phyloP scores from a whole-genome alignment of 2,113 vertebrate species.

The Merops nubicus region DNA sequence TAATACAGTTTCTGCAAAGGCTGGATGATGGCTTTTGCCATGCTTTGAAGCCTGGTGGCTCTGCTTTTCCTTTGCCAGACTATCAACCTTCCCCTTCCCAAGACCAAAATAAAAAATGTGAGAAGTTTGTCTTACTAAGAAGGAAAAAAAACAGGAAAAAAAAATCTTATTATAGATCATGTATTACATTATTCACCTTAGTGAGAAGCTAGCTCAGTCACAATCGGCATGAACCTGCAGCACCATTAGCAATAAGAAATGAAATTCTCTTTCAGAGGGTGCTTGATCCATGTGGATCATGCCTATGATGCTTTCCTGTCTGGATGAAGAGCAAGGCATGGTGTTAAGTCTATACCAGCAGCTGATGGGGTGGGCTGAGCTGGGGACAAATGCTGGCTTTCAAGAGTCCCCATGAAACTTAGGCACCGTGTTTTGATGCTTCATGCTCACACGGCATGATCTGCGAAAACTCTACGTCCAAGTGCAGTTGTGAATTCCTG shows the following conservation, averaged over 20 bases:
- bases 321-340: neutral
- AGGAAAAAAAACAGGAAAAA: neutral
- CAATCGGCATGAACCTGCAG: neutral
- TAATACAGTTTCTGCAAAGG: neutral
- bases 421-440: neutral
- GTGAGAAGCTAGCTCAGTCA: neutral
- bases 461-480: accelerated
- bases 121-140: neutral
- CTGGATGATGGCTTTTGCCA: neutral
- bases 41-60: neutral
- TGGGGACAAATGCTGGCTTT: neutral
- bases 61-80: neutral
- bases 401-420: too few species aligned
- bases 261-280: neutral
- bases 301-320: neutral
- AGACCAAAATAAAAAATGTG: neutral
- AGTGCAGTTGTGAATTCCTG: neutral
- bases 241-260: neutral
- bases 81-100: neutral
- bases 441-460: neutral
- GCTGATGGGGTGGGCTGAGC: neutral
- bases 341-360: neutral
- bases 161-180: neutral
- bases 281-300: neutral
- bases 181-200: neutral